Percentiles rank a stretch among this genome's conserved stretches.
These are phyloP conservation scores for Dryobotodes eremita DNA, from an alignment of 2,888 invertebrate genomes.

Conservation along the genomic window DNA sequence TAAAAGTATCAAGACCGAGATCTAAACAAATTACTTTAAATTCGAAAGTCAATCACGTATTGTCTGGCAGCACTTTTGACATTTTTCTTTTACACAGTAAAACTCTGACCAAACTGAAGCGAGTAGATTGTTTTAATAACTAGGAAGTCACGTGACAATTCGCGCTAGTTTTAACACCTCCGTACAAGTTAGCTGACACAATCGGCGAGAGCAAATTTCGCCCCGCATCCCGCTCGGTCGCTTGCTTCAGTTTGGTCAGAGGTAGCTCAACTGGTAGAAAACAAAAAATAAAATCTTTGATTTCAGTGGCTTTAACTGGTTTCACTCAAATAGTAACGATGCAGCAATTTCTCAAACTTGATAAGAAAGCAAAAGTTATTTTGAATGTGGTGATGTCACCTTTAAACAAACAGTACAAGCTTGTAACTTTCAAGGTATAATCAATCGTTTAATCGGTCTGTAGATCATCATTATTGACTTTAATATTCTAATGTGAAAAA, in stretches of 20 bases:
- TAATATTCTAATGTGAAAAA: not conserved
- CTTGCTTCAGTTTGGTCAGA: not conserved
- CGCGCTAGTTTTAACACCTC: not conserved
- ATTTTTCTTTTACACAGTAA: not conserved
- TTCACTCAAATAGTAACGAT: slow-evolving; percentile 73
- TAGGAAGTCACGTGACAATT: not conserved
- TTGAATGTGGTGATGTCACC: slow-evolving; percentile 88
- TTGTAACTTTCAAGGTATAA: slow-evolving; percentile 92
- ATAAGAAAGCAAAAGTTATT: slow-evolving; percentile 74
- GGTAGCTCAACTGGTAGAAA: too few species aligned
- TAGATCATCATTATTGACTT: not conserved
- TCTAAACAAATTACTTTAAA: slow-evolving; percentile 13
- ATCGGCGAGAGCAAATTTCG: too few species aligned
- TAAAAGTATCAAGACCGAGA: slow-evolving; percentile 7
- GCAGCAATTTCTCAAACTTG: slow-evolving; percentile 80
- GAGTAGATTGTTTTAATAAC: not conserved
- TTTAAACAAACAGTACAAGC: slow-evolving; percentile 84
- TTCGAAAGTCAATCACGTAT: slow-evolving; percentile 14
- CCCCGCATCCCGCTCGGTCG: not conserved
- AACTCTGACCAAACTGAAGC: not conserved
- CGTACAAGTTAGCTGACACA: too few species aligned
- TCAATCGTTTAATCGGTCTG: not conserved
- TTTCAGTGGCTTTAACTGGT: slow-evolving; percentile 44
- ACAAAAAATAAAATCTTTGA: not conserved
- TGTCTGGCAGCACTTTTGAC: not conserved